Percentiles rank a stretch among this genome's conserved stretches.
phyloP scores from a whole-genome alignment of 2,888 invertebrate species.

The Escarpia spicata region DNA sequence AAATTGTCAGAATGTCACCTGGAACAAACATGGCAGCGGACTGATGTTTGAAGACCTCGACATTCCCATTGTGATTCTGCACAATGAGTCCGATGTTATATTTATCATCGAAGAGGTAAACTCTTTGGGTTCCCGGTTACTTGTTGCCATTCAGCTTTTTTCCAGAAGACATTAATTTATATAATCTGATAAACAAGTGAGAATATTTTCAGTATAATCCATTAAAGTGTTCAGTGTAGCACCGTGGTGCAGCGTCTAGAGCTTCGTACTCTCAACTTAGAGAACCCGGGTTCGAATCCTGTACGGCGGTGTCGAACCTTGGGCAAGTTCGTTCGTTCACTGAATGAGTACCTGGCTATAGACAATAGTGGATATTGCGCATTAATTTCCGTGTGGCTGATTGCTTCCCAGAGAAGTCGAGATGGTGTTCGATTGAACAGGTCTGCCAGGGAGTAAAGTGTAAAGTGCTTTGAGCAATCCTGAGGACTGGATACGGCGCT shows the following conservation, averaged over 20 bases:
- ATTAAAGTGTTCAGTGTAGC: neutral
- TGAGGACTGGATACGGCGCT: too few relatives aligned
- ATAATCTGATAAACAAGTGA: neutral
- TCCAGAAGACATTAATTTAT: neutral
- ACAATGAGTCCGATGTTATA: constrained; percentile 66
- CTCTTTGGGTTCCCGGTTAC: neutral
- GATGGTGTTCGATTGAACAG: too few relatives aligned
- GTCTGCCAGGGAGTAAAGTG: too few relatives aligned
- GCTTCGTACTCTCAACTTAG: too few relatives aligned
- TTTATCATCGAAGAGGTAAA: constrained; percentile 65
- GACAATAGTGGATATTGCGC: too few relatives aligned
- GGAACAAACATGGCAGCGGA: constrained; percentile 84
- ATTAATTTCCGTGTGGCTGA: too few relatives aligned
- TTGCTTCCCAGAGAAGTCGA: too few relatives aligned
- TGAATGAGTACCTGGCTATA: too few relatives aligned
- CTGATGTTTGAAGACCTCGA: constrained; percentile 82
- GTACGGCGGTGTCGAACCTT: too few relatives aligned
- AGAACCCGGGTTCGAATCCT: too few relatives aligned
- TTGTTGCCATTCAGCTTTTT: neutral
- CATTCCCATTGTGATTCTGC: constrained; percentile 87
- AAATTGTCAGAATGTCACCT: constrained; percentile 64
- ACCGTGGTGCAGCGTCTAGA: neutral
- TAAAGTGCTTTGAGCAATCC: too few relatives aligned
- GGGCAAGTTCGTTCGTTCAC: too few relatives aligned
- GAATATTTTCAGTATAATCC: neutral